A percentile compares a stretch with the other conserved stretches of the same genome.
Conservation (phyloP, 2,888 invertebrate species). For the Rhorus exstirpatorius region DNA sequence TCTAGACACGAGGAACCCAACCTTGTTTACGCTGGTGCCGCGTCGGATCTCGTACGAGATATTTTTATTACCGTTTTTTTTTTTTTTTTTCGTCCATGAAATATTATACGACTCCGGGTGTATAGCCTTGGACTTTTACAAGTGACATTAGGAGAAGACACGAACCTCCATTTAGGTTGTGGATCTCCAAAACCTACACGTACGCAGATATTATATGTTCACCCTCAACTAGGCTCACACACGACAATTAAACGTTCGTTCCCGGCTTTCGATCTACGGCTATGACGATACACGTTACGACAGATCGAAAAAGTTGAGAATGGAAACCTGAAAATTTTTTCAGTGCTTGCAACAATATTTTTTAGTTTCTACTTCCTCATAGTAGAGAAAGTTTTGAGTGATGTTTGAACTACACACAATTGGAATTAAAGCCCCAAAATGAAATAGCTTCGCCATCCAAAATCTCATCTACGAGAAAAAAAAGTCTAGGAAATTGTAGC, state of each 20-base stretch:
- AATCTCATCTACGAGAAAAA: no score
- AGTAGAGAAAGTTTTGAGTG: no score
- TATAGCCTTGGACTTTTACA: slow-evolving; percentile 76
- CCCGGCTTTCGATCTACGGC: neutral
- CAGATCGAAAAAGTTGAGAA: no score
- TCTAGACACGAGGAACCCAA: slow-evolving; percentile 26
- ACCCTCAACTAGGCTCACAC: neutral
- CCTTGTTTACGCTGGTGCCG: slow-evolving; percentile 24
- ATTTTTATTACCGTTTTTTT: slow-evolving; percentile 51
- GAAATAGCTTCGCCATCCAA: no score
- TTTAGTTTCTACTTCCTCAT: no score
- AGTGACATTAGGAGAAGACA: slow-evolving; percentile 64
- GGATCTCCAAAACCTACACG: slow-evolving; percentile 12
- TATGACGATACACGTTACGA: slow-evolving; percentile 10
- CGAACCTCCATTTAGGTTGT: slow-evolving; percentile 72
- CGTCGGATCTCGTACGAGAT: slow-evolving; percentile 39
- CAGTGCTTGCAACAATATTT: no score
- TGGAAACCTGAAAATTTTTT: no score
- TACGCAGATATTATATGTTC: neutral
- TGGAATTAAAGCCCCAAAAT: no score
- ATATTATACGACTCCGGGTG: slow-evolving; percentile 78
- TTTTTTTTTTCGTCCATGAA: slow-evolving; percentile 72
- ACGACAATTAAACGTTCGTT: slow-evolving; percentile 9
- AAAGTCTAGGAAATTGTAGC: no score
- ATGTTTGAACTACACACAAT: no score